Percentiles rank a stretch among this genome's conserved stretches.
These are phyloP conservation scores for Pitangus sulphuratus DNA, from an alignment of 2,797 vertebrate species.

Conservation along the genomic window DNA sequence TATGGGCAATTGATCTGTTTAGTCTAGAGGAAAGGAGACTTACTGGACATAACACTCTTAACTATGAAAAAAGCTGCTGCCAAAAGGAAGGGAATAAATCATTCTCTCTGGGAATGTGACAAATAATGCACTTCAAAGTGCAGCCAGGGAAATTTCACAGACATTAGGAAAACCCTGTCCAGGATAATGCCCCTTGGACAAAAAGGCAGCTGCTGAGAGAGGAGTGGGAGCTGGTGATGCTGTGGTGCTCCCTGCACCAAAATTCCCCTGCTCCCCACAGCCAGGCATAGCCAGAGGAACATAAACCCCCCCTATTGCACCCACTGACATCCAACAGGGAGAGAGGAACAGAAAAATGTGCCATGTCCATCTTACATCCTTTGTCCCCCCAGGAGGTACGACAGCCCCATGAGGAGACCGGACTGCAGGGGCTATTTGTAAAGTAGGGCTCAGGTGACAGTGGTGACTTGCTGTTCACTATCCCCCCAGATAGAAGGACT, in stretches of 20 bases:
- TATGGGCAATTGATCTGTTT: neutral
- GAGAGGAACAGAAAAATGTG: neutral
- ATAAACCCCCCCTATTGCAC: fast-evolving
- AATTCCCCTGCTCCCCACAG: neutral
- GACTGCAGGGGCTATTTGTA: neutral
- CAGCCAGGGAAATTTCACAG: neutral
- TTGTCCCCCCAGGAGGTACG: fast-evolving
- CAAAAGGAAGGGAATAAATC: conserved; percentile 17
- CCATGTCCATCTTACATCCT: neutral
- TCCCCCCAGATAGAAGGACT: neutral
- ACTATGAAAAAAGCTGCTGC: neutral
- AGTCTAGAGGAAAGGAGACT: neutral
- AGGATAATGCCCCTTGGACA: neutral
- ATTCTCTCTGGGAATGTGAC: neutral
- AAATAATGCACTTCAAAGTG: conserved; percentile 2
- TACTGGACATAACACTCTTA: neutral
- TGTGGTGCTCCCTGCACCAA: fast-evolving
- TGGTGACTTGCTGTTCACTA: neutral
- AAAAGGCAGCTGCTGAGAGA: neutral
- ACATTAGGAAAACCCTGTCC: neutral
- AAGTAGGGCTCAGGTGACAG: neutral
- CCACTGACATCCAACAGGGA: neutral
- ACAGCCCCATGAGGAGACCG: neutral
- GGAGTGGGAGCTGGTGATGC: neutral
- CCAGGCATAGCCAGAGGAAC: neutral